These are phyloP conservation scores for Dexiosoma caninum DNA, from an alignment of 2,888 invertebrate species.

Conservation along the genomic window DNA sequence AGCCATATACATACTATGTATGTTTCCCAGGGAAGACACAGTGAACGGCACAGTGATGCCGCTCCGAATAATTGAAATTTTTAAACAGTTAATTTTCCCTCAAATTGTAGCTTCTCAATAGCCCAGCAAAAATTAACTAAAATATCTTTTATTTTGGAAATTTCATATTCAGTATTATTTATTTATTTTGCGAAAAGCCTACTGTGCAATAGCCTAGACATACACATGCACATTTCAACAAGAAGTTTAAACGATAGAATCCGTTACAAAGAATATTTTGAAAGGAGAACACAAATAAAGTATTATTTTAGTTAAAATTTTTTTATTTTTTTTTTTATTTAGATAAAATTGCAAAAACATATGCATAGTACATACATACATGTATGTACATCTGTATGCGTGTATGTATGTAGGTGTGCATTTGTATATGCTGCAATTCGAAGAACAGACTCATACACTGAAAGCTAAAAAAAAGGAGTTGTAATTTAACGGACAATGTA, in stretches of 20 bases:
- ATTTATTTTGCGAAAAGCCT: neutral
- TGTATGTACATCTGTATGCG: no score
- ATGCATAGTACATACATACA: neutral
- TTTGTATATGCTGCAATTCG: neutral
- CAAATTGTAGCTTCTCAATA: no score
- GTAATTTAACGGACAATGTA: slow-evolving; percentile 56
- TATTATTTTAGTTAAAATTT: neutral
- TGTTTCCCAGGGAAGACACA: neutral
- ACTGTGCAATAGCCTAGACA: neutral
- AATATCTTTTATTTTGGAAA: no score
- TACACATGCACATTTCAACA: neutral
- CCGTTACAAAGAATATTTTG: slow-evolving; percentile 48
- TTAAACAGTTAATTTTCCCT: no score
- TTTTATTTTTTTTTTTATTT: neutral
- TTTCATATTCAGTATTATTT: no score
- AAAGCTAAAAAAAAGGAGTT: slow-evolving; percentile 30
- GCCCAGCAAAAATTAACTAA: no score
- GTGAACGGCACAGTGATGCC: neutral
- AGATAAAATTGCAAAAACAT: neutral
- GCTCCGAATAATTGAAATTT: no score
- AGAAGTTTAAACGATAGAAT: slow-evolving; percentile 24
- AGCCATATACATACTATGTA: neutral
- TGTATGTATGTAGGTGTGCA: neutral
- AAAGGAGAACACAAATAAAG: neutral
- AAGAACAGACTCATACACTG: neutral